Evolutionary conservation across 2,113 vertebrate species (phyloP).

Genomic region (Plecturocebus donacophilus): DNA sequence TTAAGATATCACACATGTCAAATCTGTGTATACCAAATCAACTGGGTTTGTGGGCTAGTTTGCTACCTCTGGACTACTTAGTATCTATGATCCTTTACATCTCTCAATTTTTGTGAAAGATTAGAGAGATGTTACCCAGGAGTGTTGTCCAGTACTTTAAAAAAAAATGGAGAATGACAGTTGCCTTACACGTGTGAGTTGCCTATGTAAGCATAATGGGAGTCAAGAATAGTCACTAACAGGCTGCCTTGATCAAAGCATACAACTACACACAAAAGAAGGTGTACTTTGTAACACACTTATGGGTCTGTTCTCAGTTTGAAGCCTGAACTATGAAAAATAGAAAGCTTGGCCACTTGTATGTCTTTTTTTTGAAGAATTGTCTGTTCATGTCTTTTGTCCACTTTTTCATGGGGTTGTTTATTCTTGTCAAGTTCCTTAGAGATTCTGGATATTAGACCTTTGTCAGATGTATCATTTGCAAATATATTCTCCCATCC

Average conservation of each 20-base stretch:
- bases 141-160: background rate
- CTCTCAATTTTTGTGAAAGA: background rate
- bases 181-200: background rate
- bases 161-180: background rate
- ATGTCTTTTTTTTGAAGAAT: too few species aligned
- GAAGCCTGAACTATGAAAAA: background rate
- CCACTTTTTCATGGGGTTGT: too few species aligned
- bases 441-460: too few species aligned
- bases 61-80: background rate
- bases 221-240: too few species aligned
- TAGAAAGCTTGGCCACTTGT: too few species aligned
- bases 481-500: too few species aligned
- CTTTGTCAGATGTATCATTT: too few species aligned
- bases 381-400: too few species aligned
- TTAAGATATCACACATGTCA: background rate
- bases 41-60: background rate
- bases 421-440: too few species aligned
- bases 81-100: background rate
- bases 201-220: background rate
- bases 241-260: background rate
- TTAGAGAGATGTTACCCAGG: background rate
- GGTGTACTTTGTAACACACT: background rate
- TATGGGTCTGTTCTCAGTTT: background rate
- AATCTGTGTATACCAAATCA: background rate
- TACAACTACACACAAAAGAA: background rate